phyloP scores from a whole-genome alignment of 2,113 vertebrate genomes.

The Vulpes vulpes region DNA sequence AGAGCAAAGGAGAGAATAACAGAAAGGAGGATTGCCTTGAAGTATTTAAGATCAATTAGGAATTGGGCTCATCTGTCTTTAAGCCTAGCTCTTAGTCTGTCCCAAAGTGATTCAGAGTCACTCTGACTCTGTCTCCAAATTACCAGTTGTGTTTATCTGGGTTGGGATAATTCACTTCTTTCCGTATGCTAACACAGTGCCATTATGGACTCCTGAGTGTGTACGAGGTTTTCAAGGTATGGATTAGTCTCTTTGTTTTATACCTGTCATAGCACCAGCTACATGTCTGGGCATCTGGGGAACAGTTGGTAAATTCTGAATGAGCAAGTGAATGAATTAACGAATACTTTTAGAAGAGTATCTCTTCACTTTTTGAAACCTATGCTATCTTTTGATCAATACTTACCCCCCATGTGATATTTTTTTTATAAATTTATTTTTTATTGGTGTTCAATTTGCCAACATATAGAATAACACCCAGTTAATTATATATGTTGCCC shows the following conservation, averaged over 20 bases:
- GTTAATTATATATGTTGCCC: too few species aligned
- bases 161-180: not conserved
- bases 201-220: not conserved
- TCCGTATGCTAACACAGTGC: not conserved
- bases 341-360: not conserved
- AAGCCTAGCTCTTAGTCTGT: not conserved
- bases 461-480: too few species aligned
- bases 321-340: not conserved
- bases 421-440: not conserved
- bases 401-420: not conserved
- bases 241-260: not conserved
- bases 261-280: not conserved
- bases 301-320: not conserved
- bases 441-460: too few species aligned
- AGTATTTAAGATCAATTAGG: not conserved
- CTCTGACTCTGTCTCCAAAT: not conserved
- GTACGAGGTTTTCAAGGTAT: not conserved
- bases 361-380: not conserved
- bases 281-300: not conserved
- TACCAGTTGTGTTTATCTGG: not conserved
- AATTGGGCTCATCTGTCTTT: not conserved
- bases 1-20: not conserved
- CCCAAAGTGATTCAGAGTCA: not conserved
- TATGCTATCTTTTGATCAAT: not conserved
- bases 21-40: not conserved